Conservation (phyloP, 2,113 vertebrate genomes). For the Coptodon bakossiorum region DNA sequence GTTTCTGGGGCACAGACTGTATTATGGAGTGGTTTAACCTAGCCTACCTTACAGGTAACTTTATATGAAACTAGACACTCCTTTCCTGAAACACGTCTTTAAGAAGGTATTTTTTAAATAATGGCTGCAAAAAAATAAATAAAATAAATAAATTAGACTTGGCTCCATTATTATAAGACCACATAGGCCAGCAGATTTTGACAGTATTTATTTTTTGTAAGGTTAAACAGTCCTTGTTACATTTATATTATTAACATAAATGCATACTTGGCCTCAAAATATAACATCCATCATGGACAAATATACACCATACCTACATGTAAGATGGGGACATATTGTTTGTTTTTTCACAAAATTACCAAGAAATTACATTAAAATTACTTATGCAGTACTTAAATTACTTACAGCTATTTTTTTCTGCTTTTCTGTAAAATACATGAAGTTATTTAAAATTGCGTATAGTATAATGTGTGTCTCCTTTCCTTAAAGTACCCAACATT, state of each 20-base stretch:
- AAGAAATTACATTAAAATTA: not conserved
- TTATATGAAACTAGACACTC: not conserved
- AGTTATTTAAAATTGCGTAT: not conserved
- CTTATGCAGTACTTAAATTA: not conserved
- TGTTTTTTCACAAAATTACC: not conserved
- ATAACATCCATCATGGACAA: not conserved
- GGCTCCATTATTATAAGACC: not conserved
- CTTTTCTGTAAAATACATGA: not conserved
- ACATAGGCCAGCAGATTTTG: not conserved
- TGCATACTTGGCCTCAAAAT: not conserved
- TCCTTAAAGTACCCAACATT: not conserved
- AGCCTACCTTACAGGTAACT: not conserved
- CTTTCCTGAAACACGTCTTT: fast-evolving
- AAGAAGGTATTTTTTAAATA: not conserved
- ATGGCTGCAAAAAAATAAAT: not conserved
- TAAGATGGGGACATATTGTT: not conserved
- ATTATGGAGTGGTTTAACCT: not conserved
- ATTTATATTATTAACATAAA: not conserved
- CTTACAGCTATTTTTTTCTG: not conserved
- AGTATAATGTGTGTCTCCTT: not conserved
- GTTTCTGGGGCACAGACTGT: not conserved
- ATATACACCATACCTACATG: not conserved
- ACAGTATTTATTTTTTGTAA: not conserved
- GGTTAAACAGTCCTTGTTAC: not conserved
- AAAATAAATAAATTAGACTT: fast-evolving